These are phyloP conservation scores for Oophaga sylvatica DNA, from an alignment of 2,797 vertebrate genomes.

Conservation along the genomic window DNA sequence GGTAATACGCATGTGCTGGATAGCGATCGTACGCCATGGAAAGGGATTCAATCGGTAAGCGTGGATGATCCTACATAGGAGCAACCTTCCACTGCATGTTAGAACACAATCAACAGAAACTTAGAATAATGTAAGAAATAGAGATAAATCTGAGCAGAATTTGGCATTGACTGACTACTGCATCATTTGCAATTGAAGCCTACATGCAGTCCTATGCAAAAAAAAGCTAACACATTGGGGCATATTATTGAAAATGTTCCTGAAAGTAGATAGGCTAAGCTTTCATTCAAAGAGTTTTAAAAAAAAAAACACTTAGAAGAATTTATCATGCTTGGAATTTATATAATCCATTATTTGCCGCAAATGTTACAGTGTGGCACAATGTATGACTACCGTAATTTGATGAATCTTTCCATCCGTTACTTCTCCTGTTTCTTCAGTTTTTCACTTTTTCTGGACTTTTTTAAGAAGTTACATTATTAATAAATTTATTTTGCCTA, in stretches of 20 bases:
- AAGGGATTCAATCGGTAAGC: not conserved
- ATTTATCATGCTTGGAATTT: no score
- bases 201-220: not conserved
- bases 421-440: no score
- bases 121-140: not conserved
- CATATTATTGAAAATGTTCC: not conserved
- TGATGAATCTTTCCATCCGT: no score
- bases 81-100: not conserved
- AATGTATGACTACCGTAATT: no score
- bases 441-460: no score
- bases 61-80: not conserved
- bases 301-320: no score
- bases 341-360: no score
- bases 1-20: not conserved
- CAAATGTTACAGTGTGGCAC: no score
- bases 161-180: not conserved
- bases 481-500: no score
- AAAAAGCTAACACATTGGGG: not conserved
- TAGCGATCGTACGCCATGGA: not conserved
- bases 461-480: no score
- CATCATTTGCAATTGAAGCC: not conserved
- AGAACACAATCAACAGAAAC: not conserved
- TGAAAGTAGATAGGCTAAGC: no score
- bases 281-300: no score
- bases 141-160: not conserved